Evolutionary conservation across 2,888 invertebrate genomes (phyloP), one percentile per base, ranked within the genome.

Genomic region (Tetragnatha montana): DNA sequence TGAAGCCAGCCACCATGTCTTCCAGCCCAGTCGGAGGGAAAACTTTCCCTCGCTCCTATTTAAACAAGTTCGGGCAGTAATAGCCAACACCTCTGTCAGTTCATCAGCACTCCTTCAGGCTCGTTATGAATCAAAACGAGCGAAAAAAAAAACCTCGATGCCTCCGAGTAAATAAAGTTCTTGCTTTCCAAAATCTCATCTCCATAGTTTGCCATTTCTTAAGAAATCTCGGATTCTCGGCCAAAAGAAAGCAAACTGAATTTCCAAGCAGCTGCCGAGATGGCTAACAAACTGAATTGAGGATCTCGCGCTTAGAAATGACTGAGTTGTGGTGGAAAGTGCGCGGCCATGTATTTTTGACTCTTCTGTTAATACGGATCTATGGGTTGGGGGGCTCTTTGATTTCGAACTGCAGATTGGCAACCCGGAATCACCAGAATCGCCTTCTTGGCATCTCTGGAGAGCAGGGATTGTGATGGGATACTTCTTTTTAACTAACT

Each of bases 251-350:
- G 71, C 75, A 87, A 87, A 87, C 76, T 70, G 70, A 81, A 87
- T 87, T 81, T 81, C 69, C 49, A 81, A 82, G 78, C 22, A 49
- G 86, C 60, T 35, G 86, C 47, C 68, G 81, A 76, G 71, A 82
- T 76, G 87, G 75, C 81, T 87, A 87, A 78, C 81, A 81, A 87
- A 87, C 87, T 81, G 87, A 87, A 87, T 87, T 87, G 87, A 81
- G 76, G 87, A 81, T 76, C 68, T 49, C 70, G 17, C 14, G 49
- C 68, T 12, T 17, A 69, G 70, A 69, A 85, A 85, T 85, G 78
- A 85, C 71, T 71, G 35, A 35, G 35, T 35, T 35, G 35, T 4
- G 35, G 35, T 35, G 35, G 35, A 35, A 35, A 35, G 35, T 4
- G 35, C 35, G 35, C 4, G 35, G 35, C 35, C 1, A 4, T 35